These are phyloP conservation scores for Lepus oiostolus DNA, from an alignment of 2,797 vertebrate genomes.

Conservation along the genomic window DNA sequence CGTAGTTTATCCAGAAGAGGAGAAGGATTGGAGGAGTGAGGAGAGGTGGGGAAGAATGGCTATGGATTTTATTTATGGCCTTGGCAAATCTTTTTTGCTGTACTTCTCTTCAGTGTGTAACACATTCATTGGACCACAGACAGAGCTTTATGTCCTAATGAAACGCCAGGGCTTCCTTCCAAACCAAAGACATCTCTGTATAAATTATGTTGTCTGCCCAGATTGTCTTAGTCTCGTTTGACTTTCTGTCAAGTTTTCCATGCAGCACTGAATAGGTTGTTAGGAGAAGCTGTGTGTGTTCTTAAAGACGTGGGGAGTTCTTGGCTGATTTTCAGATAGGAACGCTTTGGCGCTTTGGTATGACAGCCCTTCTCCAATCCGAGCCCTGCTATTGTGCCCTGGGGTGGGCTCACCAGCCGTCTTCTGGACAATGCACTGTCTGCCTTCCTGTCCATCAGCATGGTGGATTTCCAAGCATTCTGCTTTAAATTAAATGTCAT, in stretches of 20 bases:
- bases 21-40: background rate
- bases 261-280: background rate
- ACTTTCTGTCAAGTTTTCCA: slow-evolving; percentile 35
- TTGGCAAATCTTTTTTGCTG: background rate
- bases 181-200: slow-evolving; percentile 43
- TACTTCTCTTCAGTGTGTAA: slow-evolving; percentile 50
- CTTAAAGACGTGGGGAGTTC: background rate
- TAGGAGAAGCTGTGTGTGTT: background rate
- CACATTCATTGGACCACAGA: background rate
- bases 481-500: slow-evolving; percentile 24
- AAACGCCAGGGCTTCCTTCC: slow-evolving; percentile 52
- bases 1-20: slow-evolving; percentile 56
- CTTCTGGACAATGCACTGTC: slow-evolving; percentile 26
- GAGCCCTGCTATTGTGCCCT: background rate
- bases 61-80: slow-evolving; percentile 39
- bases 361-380: slow-evolving; percentile 18
- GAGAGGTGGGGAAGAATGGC: slow-evolving; percentile 28
- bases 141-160: slow-evolving; percentile 51
- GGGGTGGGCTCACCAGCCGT: background rate
- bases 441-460: slow-evolving; percentile 21
- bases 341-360: slow-evolving; percentile 51
- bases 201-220: slow-evolving; percentile 53
- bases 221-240: slow-evolving; percentile 58
- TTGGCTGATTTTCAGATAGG: slow-evolving; percentile 50
- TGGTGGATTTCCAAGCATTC: slow-evolving; percentile 42